phyloP scores from a whole-genome alignment of 2,797 vertebrate genomes.

The Gadopsis bispinosus region DNA sequence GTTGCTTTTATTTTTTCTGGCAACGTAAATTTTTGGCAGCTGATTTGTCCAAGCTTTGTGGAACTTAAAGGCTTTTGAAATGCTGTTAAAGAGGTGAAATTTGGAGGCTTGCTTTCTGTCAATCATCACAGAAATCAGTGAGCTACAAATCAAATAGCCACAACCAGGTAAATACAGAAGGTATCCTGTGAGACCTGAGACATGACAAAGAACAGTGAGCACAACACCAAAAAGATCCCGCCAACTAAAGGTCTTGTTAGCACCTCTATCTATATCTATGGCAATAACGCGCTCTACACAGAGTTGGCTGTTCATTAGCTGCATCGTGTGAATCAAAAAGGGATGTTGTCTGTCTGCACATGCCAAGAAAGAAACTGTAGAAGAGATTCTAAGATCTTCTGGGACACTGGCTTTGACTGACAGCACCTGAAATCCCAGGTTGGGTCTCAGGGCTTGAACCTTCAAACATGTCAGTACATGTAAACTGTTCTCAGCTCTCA shows the following conservation, averaged over 20 bases:
- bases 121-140: slow-evolving; percentile 10
- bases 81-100: neutral
- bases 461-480: slow-evolving; percentile 63
- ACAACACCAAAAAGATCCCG: slow-evolving; percentile 1
- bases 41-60: slow-evolving; percentile 3
- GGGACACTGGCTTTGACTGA: slow-evolving; percentile 53
- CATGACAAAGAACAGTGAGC: slow-evolving; percentile 17
- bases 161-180: neutral
- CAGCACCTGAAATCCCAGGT: slow-evolving; percentile 43
- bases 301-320: slow-evolving; percentile 37
- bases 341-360: slow-evolving; percentile 24
- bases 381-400: slow-evolving; percentile 10
- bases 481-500: slow-evolving; percentile 30
- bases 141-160: slow-evolving; percentile 12
- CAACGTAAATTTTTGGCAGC: neutral
- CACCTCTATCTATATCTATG: slow-evolving; percentile 18
- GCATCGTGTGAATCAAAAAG: slow-evolving; percentile 30
- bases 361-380: slow-evolving; percentile 17
- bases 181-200: slow-evolving; percentile 18
- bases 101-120: slow-evolving; percentile 7
- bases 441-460: slow-evolving; percentile 41
- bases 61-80: slow-evolving; percentile 13
- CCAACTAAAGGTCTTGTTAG: slow-evolving; percentile 12
- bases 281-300: slow-evolving; percentile 21
- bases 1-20: neutral